These are phyloP conservation scores for Hybos culiciformis DNA, from an alignment of 2,888 invertebrate species.

Conservation along the genomic window DNA sequence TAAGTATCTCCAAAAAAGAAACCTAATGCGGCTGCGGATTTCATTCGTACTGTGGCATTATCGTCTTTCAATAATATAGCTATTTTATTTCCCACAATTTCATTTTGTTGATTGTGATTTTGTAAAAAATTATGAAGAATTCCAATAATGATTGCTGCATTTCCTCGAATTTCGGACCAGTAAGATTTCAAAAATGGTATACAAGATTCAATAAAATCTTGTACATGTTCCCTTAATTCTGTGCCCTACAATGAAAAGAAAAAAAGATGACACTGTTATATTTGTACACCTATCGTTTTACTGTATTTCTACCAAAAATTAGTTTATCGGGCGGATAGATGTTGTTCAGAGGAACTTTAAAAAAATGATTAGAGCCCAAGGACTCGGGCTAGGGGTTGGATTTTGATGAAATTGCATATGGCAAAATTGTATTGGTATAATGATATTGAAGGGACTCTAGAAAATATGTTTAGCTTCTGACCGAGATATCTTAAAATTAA, in stretches of 20 bases:
- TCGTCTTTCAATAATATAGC: constrained; percentile 33
- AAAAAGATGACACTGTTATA: background rate
- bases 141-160: constrained; percentile 34
- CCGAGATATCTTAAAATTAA: too few relatives aligned
- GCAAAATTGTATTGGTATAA: too few relatives aligned
- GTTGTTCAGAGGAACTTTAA: too few relatives aligned
- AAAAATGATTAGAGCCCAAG: too few relatives aligned
- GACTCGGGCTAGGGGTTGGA: too few relatives aligned
- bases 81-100: constrained; percentile 31
- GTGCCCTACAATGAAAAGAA: constrained; percentile 20
- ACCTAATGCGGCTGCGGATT: constrained; percentile 33
- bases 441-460: too few relatives aligned
- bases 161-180: constrained; percentile 34
- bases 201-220: constrained; percentile 35
- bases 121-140: constrained; percentile 29
- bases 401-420: too few relatives aligned
- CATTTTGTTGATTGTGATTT: constrained; percentile 28
- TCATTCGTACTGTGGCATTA: constrained; percentile 26
- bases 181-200: constrained; percentile 34
- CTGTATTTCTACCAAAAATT: too few relatives aligned
- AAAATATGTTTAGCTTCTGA: too few relatives aligned
- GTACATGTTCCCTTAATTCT: constrained; percentile 30
- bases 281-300: too few relatives aligned
- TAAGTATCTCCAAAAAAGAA: constrained; percentile 33
- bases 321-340: too few relatives aligned